Evolutionary conservation across 2,797 vertebrate genomes (phyloP).

Genomic region (Acomys russatus): DNA sequence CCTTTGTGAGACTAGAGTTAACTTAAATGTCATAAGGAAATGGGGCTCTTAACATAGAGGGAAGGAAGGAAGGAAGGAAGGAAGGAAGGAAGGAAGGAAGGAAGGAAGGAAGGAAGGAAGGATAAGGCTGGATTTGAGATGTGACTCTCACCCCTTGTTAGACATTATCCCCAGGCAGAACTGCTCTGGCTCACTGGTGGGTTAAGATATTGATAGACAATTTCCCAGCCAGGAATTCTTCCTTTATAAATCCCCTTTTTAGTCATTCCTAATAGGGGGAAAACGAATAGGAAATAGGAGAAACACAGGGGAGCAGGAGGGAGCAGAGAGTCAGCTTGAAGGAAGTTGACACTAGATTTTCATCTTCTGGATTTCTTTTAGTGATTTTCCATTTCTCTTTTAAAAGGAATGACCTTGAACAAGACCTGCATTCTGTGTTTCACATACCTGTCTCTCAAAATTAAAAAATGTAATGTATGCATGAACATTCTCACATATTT

Average conservation of each 20-base stretch:
- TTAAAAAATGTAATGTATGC: not conserved
- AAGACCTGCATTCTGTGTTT: constrained; percentile 30
- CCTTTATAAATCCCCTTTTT: not conserved
- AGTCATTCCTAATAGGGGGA: constrained; percentile 1
- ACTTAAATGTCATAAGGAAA: not conserved
- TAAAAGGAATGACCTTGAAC: constrained; percentile 80
- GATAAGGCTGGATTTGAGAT: not conserved
- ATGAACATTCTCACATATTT: not conserved
- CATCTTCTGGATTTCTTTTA: constrained; percentile 32
- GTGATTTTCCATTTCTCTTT: constrained; percentile 42
- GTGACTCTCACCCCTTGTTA: not conserved
- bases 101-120: not conserved
- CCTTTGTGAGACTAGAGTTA: not conserved
- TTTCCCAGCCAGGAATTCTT: constrained; percentile 29
- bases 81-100: not conserved
- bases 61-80: not conserved
- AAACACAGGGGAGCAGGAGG: not conserved
- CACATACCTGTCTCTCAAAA: not conserved
- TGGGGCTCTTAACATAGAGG: not conserved
- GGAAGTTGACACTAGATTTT: constrained; percentile 29
- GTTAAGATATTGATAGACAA: not conserved
- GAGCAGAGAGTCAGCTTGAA: not conserved
- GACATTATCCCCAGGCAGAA: not conserved
- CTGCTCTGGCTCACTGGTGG: not conserved
- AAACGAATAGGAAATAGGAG: not conserved